A percentile compares a stretch with the other conserved stretches of the same genome.
Conservation (phyloP, 1,140 invertebrate genomes). For the Lycorma delicatula region DNA sequence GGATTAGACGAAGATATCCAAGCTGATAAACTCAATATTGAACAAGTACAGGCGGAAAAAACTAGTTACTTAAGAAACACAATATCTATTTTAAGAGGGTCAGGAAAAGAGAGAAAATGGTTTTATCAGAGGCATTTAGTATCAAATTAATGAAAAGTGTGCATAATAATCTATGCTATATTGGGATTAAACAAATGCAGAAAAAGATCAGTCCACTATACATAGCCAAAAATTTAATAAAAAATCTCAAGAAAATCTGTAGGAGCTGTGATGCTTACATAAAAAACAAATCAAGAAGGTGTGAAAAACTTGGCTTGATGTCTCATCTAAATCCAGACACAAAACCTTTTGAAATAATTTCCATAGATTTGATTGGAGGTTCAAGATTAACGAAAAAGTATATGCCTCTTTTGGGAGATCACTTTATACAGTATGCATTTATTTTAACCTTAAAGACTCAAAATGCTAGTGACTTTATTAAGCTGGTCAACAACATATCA, state of each 20-base stretch:
- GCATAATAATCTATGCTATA: constrained; percentile 23
- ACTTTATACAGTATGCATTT: constrained; percentile 23
- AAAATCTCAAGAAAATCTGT: constrained; percentile 28
- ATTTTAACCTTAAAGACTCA: no score
- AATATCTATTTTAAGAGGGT: constrained; percentile 6
- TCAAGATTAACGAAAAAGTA: constrained; percentile 29
- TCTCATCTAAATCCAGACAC: constrained; percentile 33
- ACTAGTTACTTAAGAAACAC: no score
- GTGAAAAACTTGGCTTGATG: constrained; percentile 25
- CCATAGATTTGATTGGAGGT: constrained; percentile 29
- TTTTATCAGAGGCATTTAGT: constrained; percentile 21
- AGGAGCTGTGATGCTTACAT: constrained; percentile 31
- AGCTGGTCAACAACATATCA: constrained; percentile 16
- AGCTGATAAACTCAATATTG: constrained; percentile 23
- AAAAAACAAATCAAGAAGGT: constrained; percentile 33
- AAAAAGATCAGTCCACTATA: constrained; percentile 25
- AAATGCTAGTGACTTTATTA: no score
- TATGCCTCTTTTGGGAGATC: constrained; percentile 26
- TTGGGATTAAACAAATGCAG: constrained; percentile 25
- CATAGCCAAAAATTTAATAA: constrained; percentile 24
- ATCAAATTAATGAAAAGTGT: constrained; percentile 25
- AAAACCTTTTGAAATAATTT: constrained; percentile 35
- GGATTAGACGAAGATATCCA: constrained; percentile 18
- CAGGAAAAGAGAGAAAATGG: constrained; percentile 27
- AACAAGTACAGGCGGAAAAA: not conserved